Percentiles rank a stretch among this genome's conserved stretches.
These are phyloP conservation scores for Furcifer pardalis DNA, from an alignment of 2,797 vertebrate species.

Conservation along the genomic window DNA sequence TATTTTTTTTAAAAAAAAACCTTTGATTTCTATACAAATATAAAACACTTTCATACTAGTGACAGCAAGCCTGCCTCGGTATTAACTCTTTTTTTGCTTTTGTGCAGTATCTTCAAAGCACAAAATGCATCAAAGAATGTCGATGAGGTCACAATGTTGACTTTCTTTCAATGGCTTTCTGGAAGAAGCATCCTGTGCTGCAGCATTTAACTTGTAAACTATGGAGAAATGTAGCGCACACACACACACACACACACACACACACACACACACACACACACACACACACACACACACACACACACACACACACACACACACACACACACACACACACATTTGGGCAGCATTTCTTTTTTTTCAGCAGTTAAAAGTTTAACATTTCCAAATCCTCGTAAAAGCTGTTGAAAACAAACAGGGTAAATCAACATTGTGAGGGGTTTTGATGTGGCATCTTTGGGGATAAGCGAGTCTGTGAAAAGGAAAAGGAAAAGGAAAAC, in stretches of 20 bases:
- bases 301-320: too few relatives aligned
- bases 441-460: conserved; percentile 39
- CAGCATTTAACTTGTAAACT: conserved; percentile 46
- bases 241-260: not conserved
- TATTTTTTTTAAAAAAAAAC: conserved; percentile 27
- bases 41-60: conserved; percentile 42
- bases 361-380: conserved; percentile 43
- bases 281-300: too few relatives aligned
- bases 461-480: conserved; percentile 8
- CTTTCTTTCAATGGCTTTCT: conserved; percentile 42
- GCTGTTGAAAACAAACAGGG: conserved; percentile 48
- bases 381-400: conserved; percentile 41
- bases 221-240: not conserved
- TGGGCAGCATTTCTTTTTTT: conserved; percentile 37
- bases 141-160: conserved; percentile 20
- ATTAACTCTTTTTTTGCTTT: conserved; percentile 48
- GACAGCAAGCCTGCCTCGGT: conserved; percentile 28
- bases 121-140: conserved; percentile 42
- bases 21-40: conserved; percentile 46
- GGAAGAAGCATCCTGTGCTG: conserved; percentile 20
- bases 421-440: conserved; percentile 42
- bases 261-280: not conserved
- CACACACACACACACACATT: too few relatives aligned
- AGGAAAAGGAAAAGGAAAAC: not conserved
- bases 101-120: conserved; percentile 56